Evolutionary conservation across 2,797 vertebrate genomes (phyloP).

Genomic region (Myoxocephalus aenaeus): DNA sequence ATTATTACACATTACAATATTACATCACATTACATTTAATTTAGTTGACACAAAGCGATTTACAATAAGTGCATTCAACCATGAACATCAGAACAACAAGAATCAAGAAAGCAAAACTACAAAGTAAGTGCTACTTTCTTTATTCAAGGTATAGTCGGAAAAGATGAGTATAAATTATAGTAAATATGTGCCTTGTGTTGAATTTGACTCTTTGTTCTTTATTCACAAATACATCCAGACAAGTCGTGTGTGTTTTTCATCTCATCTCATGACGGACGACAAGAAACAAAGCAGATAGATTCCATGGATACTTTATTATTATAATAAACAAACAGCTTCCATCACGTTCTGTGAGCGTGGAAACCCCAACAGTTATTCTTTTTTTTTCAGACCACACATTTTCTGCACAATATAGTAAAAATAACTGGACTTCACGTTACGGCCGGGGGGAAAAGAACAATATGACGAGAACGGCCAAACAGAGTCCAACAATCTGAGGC

Average conservation of each 20-base stretch:
- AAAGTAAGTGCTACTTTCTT: too few species aligned
- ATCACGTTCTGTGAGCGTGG: not conserved
- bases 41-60: too few species aligned
- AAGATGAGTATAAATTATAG: not conserved
- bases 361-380: constrained; percentile 8
- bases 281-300: not conserved
- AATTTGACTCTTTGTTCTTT: not conserved
- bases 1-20: too few species aligned
- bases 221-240: not conserved
- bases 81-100: too few species aligned
- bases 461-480: constrained; percentile 23
- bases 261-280: not conserved
- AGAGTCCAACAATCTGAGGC: not conserved
- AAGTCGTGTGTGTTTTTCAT: not conserved
- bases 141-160: too few species aligned
- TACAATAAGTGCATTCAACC: too few species aligned
- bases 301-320: too few species aligned
- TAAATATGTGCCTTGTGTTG: not conserved
- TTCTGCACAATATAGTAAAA: constrained; percentile 9
- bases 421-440: constrained; percentile 13
- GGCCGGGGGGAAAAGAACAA: constrained; percentile 28
- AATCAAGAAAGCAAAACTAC: too few species aligned
- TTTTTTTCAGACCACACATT: constrained; percentile 12
- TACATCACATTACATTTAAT: too few species aligned
- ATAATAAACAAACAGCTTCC: not conserved